Evolutionary conservation across 2,888 invertebrate genomes (phyloP), one percentile per base, ranked within the genome.

Genomic region (Drosophila merina): DNA sequence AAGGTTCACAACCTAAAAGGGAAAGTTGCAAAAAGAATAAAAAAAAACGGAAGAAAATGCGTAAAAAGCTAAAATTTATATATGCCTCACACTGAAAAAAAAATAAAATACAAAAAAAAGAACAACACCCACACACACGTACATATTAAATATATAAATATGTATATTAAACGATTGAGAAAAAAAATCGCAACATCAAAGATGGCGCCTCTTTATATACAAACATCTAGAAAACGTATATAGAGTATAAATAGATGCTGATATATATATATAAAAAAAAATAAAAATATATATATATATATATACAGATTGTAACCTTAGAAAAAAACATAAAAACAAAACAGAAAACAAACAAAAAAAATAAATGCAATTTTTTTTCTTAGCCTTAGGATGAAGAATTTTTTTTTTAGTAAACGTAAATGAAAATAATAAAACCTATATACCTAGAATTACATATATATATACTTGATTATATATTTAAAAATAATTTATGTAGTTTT

Each of bases 401-500:
- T 88, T 88, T 85, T 82, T 82, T 79, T 86, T 36, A 84, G 81
- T 86, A 83, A 77, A 68, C 85, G 66, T 84, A 86, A 86, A 72
- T 70, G 48, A 60, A 57, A 33, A 58, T 26, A 25, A 31, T 25
- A 56, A 67, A 67, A 68, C 72, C 70, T 38, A 62, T 45, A 76
- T 56, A 30, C 45, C 58, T 44, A 52, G 57, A 52, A 56, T 73
- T 28, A 47, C 44, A 70, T 52, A 75, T 38, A 59, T 44, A 58
- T 33, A 49, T 8, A 33, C 44, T 36, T 14, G 31, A 69, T 55
- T 47, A 73, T 70, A 89, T 80, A 86, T 73, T 75, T 79, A 83
- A 79, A 70, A 64, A 75, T 86, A 88, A 89, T 85, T 79, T 89
- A 88, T 87, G 81, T 88, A 89, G 86, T 57, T 75, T 59, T 76